Percentiles rank a stretch among this genome's conserved stretches.
Conservation (phyloP, 2,888 invertebrate species). For the Zele albiditarsus region DNA sequence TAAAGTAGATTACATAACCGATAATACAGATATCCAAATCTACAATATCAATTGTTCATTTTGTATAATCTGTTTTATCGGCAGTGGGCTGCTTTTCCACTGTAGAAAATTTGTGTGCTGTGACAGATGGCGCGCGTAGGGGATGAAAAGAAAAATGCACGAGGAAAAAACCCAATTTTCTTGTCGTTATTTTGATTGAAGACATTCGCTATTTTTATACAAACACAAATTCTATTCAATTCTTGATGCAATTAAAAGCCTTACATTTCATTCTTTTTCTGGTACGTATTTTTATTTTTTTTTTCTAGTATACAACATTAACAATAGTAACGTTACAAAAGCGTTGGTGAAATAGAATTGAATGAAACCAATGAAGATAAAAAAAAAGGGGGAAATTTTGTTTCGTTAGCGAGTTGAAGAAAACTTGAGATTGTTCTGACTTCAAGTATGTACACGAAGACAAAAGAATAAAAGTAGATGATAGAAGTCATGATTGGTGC, state of each 20-base stretch:
- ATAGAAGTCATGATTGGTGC: background rate
- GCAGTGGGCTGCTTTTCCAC: background rate
- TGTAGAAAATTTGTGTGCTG: background rate
- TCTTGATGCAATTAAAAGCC: no score
- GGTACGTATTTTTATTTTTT: background rate
- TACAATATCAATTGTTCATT: no score
- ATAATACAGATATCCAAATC: background rate
- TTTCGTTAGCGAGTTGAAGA: background rate
- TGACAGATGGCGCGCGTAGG: background rate
- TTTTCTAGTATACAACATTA: no score
- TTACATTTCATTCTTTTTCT: no score
- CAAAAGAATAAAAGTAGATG: background rate
- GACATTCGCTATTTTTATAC: no score
- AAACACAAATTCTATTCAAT: no score
- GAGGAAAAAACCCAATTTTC: background rate
- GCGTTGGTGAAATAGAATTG: background rate
- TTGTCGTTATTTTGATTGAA: no score
- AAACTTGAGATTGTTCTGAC: background rate
- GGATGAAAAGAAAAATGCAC: background rate
- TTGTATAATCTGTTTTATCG: background rate
- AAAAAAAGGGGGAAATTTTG: background rate
- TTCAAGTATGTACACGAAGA: background rate
- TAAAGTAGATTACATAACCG: background rate
- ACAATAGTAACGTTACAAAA: background rate
- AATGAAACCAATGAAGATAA: background rate